Conservation (phyloP, 1,140 invertebrate species). For the Drosophila lacteicornis region DNA sequence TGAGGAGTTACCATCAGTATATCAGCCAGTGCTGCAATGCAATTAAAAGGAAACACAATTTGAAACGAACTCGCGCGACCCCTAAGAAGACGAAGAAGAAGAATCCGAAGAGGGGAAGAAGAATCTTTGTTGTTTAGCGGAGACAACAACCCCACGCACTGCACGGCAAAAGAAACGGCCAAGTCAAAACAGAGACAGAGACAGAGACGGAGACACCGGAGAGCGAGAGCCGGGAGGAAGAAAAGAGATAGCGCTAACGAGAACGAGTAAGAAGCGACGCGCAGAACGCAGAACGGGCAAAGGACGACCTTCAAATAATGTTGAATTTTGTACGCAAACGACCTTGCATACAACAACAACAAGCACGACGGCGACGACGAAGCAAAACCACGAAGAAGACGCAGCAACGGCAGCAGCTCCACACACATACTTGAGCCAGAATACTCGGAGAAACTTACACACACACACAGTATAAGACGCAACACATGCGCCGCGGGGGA, state of each 20-base stretch:
- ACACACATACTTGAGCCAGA: conserved; percentile 32
- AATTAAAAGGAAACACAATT: conserved; percentile 15
- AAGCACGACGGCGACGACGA: conserved; percentile 42
- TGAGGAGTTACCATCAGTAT: neutral
- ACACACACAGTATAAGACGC: conserved; percentile 40
- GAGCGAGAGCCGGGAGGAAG: conserved; percentile 12
- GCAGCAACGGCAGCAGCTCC: conserved; percentile 59
- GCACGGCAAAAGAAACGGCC: conserved; percentile 29
- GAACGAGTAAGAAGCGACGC: conserved; percentile 42
- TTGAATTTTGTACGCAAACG: conserved; percentile 85
- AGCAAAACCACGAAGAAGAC: conserved; percentile 65
- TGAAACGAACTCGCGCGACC: conserved; percentile 19
- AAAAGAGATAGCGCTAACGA: conserved; percentile 28
- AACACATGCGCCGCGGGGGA: conserved; percentile 63
- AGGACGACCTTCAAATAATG: conserved; percentile 85
- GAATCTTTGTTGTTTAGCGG: conserved; percentile 43
- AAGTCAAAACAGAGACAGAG: conserved; percentile 26
- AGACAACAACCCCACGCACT: conserved; percentile 57
- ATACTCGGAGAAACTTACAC: conserved; percentile 19
- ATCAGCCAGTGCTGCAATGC: conserved; percentile 7
- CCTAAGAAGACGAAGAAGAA: neutral
- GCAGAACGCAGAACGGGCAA: conserved; percentile 65
- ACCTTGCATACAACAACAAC: conserved; percentile 84
- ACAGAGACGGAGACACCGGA: conserved; percentile 13
- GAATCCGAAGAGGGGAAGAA: neutral